Evolutionary conservation across 1,140 invertebrate species (phyloP).

Genomic region (Notospermus geniculatus): DNA sequence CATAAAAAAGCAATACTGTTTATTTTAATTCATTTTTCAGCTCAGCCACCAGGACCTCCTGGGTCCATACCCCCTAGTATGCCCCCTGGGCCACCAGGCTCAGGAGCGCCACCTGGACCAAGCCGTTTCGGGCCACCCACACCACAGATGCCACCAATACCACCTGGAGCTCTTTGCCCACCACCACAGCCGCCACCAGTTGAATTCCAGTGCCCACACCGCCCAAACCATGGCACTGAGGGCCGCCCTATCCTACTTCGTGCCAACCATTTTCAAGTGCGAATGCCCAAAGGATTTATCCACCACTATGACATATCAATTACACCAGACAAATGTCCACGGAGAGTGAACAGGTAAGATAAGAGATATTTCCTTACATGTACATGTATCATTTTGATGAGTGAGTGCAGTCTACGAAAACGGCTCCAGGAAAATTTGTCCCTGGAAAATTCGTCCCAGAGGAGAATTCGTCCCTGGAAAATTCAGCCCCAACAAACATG

Average conservation of each 20-base stretch:
- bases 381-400: too few species aligned
- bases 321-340: constrained; percentile 98
- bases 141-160: neutral
- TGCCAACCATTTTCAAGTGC: constrained; percentile 99
- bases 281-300: constrained; percentile 97
- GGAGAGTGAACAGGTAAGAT: constrained; percentile 83
- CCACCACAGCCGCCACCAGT: neutral
- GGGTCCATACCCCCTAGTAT: neutral
- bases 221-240: constrained; percentile 86
- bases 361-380: too few species aligned
- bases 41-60: neutral
- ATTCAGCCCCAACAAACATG: too few species aligned
- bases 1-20: too few species aligned
- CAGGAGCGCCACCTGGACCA: neutral
- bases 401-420: too few species aligned
- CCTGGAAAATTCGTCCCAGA: too few species aligned
- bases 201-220: constrained; percentile 56
- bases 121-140: neutral
- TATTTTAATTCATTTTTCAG: neutral
- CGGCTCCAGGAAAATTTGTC: too few species aligned
- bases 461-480: too few species aligned
- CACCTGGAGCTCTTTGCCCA: neutral
- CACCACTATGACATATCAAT: constrained; percentile 97
- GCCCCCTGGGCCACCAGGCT: neutral
- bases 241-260: constrained; percentile 90